Evolutionary conservation across 2,888 invertebrate species (phyloP).

Genomic region (Cantharis rufa): DNA sequence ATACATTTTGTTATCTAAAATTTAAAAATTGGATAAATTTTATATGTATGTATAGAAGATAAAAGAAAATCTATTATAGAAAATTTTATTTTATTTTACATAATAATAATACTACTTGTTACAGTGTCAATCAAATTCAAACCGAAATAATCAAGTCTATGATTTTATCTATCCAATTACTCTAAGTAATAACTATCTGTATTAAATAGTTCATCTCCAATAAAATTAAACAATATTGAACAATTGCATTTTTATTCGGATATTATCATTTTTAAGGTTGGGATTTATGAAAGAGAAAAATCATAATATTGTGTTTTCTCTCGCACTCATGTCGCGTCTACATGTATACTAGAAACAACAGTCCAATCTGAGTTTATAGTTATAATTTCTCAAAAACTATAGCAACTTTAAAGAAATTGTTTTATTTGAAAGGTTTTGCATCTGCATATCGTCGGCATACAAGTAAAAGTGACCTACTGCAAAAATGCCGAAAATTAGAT

Average conservation of each 20-base stretch:
- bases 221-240: conserved; percentile 28
- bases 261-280: neutral
- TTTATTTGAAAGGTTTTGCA: no score
- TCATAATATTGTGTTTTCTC: no score
- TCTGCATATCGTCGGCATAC: no score
- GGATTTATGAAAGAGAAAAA: neutral
- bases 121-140: conserved; percentile 43
- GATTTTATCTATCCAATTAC: conserved; percentile 43
- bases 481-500: no score
- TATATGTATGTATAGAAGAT: conserved; percentile 21
- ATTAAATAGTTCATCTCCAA: conserved; percentile 45
- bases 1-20: conserved; percentile 29
- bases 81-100: neutral
- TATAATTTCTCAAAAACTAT: no score
- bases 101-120: neutral
- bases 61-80: conserved; percentile 18
- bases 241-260: neutral
- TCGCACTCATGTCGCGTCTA: no score
- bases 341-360: no score
- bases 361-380: no score
- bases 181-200: conserved; percentile 40
- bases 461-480: no score
- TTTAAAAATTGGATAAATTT: conserved; percentile 32
- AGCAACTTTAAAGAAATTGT: no score
- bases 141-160: conserved; percentile 42